These are phyloP conservation scores for Dyspetes luteomarginatus DNA, from an alignment of 2,888 invertebrate genomes.

Conservation along the genomic window DNA sequence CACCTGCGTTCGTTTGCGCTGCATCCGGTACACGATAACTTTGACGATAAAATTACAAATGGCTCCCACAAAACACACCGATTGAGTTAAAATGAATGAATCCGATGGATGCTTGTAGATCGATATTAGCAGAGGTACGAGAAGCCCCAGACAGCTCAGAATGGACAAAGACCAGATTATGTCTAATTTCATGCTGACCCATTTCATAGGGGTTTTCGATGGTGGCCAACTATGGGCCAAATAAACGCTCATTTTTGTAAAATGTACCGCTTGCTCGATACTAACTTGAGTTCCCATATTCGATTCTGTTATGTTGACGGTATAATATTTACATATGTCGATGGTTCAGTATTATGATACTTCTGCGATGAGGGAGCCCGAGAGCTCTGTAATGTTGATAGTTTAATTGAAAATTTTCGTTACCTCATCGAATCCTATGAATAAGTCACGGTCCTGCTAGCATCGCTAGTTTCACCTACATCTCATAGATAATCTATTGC, in stretches of 20 bases:
- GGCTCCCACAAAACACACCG: slow-evolving; percentile 65
- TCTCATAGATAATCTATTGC: not conserved
- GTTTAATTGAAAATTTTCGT: not conserved
- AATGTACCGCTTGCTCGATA: slow-evolving; percentile 51
- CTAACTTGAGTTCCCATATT: slow-evolving; percentile 30
- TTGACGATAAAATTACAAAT: slow-evolving; percentile 67
- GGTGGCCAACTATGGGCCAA: slow-evolving; percentile 65
- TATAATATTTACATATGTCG: not conserved
- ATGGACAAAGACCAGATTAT: slow-evolving; percentile 49
- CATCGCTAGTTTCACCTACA: not conserved
- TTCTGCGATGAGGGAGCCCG: no score
- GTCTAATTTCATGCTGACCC: slow-evolving; percentile 45
- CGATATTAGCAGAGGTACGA: slow-evolving; percentile 50
- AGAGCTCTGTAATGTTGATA: not conserved
- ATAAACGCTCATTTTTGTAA: slow-evolving; percentile 59
- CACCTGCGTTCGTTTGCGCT: slow-evolving; percentile 66
- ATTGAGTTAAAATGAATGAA: slow-evolving; percentile 65
- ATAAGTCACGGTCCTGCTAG: not conserved
- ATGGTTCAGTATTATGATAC: not conserved
- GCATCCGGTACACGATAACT: slow-evolving; percentile 62
- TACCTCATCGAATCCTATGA: not conserved
- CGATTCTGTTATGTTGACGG: not conserved
- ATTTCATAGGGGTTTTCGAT: slow-evolving; percentile 31
- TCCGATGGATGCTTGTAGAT: slow-evolving; percentile 47
- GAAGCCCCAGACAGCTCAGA: slow-evolving; percentile 24